Evolutionary conservation across 2,797 vertebrate genomes (phyloP), one percentile per base, ranked within the genome.

Genomic region (Aulostomus chinensis): DNA sequence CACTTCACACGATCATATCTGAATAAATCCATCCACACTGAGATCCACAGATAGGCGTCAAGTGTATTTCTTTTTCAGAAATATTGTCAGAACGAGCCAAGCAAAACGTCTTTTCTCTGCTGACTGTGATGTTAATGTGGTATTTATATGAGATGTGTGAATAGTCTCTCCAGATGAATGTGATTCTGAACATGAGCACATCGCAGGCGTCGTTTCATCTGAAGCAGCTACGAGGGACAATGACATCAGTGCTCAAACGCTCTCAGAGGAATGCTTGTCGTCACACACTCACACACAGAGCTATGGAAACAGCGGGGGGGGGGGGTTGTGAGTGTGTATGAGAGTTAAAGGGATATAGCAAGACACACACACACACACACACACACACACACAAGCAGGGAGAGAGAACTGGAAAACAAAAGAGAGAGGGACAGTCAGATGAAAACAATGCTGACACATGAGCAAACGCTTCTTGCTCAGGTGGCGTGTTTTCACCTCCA

Each of bases 191-290:
- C 49, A 37, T 32, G 68, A 37, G n/a, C n/a, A 68, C 35, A 52
- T 55, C 49, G 41, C 46, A 9, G 32, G 39, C 68, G 42, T 69
- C 30, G 37, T 58, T 77, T 75, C 31, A 71, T 50, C 63, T n/a
- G 34, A 76, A 49, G 58, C 68, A 60, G 73, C 57, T 63, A 56
- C 53, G 25, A 58, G 71, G 67, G 48, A 78, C 63, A 64, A 76
- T 88, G 84, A 87, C 86, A 86, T 90, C 86, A 88, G 63, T 46
- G 67, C 78, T 76, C 62, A 66, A 75, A 76, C 58, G 52, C 66
- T 61, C 78, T 60, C 78, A 36, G 64, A 70, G 72, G 82, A 86
- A 84, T 78, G 74, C 61, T 68, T 70, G 66, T 77, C 70, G 54
- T 85, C 80, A 65, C 59, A 79, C 71, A 58, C 70, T 29, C 24